Percentiles rank a stretch among this genome's conserved stretches.
These are phyloP conservation scores for Enoplosus armatus DNA, from an alignment of 2,797 vertebrate genomes.

Conservation along the genomic window DNA sequence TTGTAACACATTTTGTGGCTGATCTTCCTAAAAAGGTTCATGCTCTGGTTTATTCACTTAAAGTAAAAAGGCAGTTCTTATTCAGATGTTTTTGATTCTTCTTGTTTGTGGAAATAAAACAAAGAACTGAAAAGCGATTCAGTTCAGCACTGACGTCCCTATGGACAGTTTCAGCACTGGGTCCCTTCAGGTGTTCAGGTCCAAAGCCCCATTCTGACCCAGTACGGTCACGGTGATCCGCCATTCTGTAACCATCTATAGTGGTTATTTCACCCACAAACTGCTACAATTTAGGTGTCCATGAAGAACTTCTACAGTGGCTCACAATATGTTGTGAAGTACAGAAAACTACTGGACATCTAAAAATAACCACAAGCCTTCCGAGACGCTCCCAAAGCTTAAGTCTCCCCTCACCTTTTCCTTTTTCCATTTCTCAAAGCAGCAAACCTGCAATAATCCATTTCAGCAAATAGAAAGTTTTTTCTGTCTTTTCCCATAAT, in stretches of 20 bases:
- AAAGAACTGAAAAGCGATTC: background rate
- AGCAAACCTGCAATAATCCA: conserved; percentile 8
- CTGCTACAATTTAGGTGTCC: background rate
- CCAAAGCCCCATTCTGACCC: background rate
- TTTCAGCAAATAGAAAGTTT: conserved; percentile 2
- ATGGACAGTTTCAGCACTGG: background rate
- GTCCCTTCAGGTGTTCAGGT: background rate
- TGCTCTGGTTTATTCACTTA: background rate
- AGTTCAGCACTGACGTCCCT: background rate
- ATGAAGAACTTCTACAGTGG: background rate
- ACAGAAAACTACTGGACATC: background rate
- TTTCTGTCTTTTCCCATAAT: background rate
- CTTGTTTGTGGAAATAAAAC: background rate
- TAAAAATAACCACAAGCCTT: background rate
- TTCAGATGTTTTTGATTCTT: background rate
- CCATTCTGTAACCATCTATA: background rate
- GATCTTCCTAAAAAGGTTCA: background rate
- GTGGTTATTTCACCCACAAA: background rate
- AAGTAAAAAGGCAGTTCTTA: background rate
- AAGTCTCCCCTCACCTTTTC: background rate
- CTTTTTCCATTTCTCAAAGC: conserved; percentile 1
- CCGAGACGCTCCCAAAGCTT: background rate
- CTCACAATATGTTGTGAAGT: background rate
- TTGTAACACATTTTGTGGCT: background rate
- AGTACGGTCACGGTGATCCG: background rate